Conservation (phyloP, 2,113 vertebrate species). For the Perca schrenkii region DNA sequence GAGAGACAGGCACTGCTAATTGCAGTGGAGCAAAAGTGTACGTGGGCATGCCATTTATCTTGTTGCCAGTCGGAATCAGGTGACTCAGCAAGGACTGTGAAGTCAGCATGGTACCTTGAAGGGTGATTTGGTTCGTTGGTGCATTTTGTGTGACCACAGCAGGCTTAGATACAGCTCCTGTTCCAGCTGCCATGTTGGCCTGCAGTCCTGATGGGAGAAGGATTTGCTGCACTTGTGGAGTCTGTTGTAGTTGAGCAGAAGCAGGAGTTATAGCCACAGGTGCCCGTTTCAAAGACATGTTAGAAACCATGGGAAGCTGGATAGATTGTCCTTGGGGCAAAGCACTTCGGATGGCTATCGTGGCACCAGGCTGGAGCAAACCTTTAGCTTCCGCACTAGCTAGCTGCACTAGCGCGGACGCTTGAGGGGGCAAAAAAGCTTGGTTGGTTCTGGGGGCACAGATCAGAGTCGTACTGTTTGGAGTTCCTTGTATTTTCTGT, state of each 20-base stretch:
- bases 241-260: slow-evolving; percentile 53
- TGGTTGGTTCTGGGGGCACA: slow-evolving; percentile 75
- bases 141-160: slow-evolving; percentile 58
- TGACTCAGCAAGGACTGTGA: slow-evolving; percentile 91
- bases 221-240: slow-evolving; percentile 76
- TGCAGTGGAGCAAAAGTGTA: slow-evolving; percentile 94
- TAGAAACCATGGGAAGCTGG: slow-evolving; percentile 65
- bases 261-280: slow-evolving; percentile 55
- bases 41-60: slow-evolving; percentile 94
- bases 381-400: slow-evolving; percentile 86
- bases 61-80: slow-evolving; percentile 93
- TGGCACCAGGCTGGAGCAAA: slow-evolving; percentile 80
- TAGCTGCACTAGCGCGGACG: slow-evolving; percentile 84
- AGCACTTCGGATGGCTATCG: slow-evolving; percentile 76
- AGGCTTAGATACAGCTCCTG: slow-evolving; percentile 80
- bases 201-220: slow-evolving; percentile 84
- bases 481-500: slow-evolving; percentile 66
- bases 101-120: slow-evolving; percentile 88
- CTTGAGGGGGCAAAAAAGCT: slow-evolving; percentile 82
- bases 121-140: slow-evolving; percentile 63
- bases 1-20: slow-evolving; percentile 87
- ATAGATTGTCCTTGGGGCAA: slow-evolving; percentile 67
- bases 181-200: slow-evolving; percentile 75
- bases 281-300: slow-evolving; percentile 68
- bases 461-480: slow-evolving; percentile 77